Conservation (phyloP, 1,140 invertebrate species). For the Theocolax elegans region DNA sequence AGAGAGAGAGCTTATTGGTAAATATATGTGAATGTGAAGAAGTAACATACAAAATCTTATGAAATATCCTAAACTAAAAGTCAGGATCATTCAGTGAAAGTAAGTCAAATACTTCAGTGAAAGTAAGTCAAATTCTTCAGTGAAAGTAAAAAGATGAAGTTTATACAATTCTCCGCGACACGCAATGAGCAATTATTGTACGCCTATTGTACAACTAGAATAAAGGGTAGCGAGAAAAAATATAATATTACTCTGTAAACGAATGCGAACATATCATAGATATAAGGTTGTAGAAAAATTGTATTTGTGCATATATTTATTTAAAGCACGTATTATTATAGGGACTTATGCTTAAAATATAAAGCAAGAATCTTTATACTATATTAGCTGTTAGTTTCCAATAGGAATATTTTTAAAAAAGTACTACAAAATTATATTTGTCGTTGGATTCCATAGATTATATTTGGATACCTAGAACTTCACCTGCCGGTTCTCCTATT, state of each 20-base stretch:
- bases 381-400: too few species aligned
- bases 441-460: too few species aligned
- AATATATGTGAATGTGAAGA: too few species aligned
- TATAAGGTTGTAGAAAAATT: constrained; percentile 57
- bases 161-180: neutral
- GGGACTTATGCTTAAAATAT: constrained; percentile 11
- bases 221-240: constrained; percentile 32
- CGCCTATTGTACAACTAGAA: constrained; percentile 30
- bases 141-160: constrained; percentile 24
- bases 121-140: neutral
- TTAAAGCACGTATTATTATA: constrained; percentile 42
- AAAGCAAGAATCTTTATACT: neutral
- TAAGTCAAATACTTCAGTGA: neutral
- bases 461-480: too few species aligned
- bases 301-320: constrained; percentile 44
- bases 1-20: too few species aligned
- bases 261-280: constrained; percentile 66
- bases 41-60: constrained; percentile 49
- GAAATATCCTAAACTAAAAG: constrained; percentile 53
- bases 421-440: too few species aligned
- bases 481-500: too few species aligned
- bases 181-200: neutral
- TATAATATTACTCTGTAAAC: constrained; percentile 48
- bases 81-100: constrained; percentile 19
- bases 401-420: too few species aligned